Conservation (phyloP, 2,888 invertebrate species). For the Mylabris sibirica region DNA sequence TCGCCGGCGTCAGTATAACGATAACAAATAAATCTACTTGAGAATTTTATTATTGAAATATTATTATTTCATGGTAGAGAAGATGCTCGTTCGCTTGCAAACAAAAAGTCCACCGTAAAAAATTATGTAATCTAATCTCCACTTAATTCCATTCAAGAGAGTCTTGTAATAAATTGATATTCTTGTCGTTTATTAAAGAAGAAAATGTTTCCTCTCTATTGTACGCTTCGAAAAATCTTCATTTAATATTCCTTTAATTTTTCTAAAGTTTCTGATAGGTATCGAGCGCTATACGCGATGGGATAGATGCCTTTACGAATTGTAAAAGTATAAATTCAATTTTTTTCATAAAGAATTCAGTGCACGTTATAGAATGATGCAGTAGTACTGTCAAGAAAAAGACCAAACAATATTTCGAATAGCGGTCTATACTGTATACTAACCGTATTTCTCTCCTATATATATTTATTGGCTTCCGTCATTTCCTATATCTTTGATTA, state of each 20-base stretch:
- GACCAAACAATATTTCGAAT: not conserved
- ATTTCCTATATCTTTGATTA: not conserved
- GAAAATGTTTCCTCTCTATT: not conserved
- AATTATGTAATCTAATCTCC: not conserved
- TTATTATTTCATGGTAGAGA: not conserved
- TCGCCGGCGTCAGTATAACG: not conserved
- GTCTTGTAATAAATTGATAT: not conserved
- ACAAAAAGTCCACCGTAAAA: not conserved
- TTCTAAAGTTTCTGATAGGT: not conserved
- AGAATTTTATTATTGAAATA: slow-evolving; percentile 3
- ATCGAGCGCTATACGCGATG: not conserved
- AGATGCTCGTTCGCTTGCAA: not conserved
- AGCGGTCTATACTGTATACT: not conserved
- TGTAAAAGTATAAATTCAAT: not conserved
- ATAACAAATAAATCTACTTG: not conserved
- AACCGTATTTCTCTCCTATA: not conserved
- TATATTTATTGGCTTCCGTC: not conserved
- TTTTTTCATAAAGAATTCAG: not conserved
- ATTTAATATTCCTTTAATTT: not conserved
- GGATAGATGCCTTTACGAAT: not conserved
- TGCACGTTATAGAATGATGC: not conserved
- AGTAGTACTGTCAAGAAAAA: not conserved
- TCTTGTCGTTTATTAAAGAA: not conserved
- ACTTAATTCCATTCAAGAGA: not conserved
- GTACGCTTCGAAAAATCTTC: not conserved